Base-by-base conservation (phyloP, 2,888 invertebrate genomes). In the Dastarcus helophoroides region DNA sequence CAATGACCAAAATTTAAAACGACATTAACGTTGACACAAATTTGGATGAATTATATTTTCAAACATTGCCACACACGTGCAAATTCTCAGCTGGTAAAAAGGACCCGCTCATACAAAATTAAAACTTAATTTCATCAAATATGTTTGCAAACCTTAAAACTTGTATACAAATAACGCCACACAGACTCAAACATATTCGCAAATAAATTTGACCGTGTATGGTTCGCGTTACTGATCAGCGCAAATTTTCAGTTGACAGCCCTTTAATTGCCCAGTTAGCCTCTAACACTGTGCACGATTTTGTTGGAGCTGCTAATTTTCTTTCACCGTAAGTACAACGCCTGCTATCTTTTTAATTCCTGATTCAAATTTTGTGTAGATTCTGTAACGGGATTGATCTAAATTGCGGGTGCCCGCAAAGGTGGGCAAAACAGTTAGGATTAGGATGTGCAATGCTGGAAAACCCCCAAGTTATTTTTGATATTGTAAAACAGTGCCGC, bases 361-460 rank as follows among this genome's bases (percentile, higher is more conserved):
- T 31, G 21, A 15, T 34, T 8, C 14, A 17, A 3, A n/a, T 22
- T 26, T 24, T 7, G 1, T 45, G 35, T 45, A 79, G 79, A 8
- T 84, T 79, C 64, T 76, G 82, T 31, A 81, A 86, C 66, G 97
- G 97, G 4, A 81, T 94, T 2, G 97, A 97, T 64, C 64, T 97
- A 17, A 97, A 97, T 57, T 97, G 97, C 66, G 97, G 97, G 1
- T 97, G 97, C 48, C 97, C 97, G 1, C 97, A 97, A 61, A 68
- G 77, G 42, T 95, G 94, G 94, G 94, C 94, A 0, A 79, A 86
- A 61, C 74, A 81, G 42, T 84, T 88, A 53, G 90, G 90, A 3
- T 82, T 86, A 54, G 95, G 95, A 1, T 85, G 85, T 50, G 76
- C 79, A 35, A 61, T 95, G 41, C 60, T 95, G 11, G 73, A 73